Percentiles rank a stretch among this genome's conserved stretches.
These are phyloP conservation scores for Pterocles orientalis DNA, from an alignment of 2,113 vertebrate species.

Conservation along the genomic window DNA sequence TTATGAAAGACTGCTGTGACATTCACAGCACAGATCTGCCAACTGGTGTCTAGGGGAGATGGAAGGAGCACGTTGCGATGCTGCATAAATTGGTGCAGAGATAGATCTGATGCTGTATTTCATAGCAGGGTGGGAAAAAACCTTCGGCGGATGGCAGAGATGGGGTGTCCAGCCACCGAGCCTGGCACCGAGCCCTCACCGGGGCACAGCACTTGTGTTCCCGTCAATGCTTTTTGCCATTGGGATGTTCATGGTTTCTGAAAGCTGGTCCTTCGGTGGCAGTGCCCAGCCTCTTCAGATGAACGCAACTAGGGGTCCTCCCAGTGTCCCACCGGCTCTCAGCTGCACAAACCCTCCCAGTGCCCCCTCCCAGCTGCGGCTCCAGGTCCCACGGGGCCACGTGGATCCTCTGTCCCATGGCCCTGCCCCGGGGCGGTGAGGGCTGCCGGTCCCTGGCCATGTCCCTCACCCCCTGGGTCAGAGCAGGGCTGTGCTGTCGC, in stretches of 20 bases:
- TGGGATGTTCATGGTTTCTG: rapidly evolving
- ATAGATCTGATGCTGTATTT: not conserved
- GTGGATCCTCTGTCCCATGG: rapidly evolving
- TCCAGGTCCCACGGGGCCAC: not conserved
- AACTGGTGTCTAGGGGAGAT: conserved; percentile 41
- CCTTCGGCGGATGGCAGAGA: not conserved
- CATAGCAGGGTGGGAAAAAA: not conserved
- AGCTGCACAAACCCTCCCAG: rapidly evolving
- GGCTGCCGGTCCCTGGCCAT: not conserved
- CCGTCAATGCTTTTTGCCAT: not conserved
- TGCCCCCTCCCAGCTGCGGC: rapidly evolving
- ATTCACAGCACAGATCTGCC: conserved; percentile 67
- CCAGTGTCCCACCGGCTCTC: not conserved
- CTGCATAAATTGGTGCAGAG: conserved; percentile 40
- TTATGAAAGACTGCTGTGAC: conserved; percentile 63
- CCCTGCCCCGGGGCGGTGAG: not conserved
- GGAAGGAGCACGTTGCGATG: not conserved
- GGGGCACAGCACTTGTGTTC: not conserved
- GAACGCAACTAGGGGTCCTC: not conserved
- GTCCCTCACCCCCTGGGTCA: not conserved
- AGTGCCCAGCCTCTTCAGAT: not conserved
- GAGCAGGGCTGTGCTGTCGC: not conserved
- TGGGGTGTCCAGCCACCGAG: not conserved
- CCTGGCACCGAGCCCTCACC: not conserved
- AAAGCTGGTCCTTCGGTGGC: not conserved